Evolutionary conservation across 2,113 vertebrate genomes (phyloP), one percentile per base, ranked within the genome.

Genomic region (Apaloderma vittatum): DNA sequence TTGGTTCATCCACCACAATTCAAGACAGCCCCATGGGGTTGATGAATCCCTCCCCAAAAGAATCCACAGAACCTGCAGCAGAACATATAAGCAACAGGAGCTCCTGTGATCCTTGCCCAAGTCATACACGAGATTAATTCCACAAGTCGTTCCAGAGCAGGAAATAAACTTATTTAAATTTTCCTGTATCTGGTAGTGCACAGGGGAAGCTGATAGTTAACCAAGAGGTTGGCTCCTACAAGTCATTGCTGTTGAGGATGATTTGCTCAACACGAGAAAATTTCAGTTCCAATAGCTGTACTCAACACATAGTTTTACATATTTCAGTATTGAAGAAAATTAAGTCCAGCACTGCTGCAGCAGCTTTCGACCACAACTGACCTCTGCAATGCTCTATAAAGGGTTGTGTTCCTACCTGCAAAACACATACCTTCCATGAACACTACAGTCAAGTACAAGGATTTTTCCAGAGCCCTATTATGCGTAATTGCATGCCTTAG

Each of bases 401-500:
- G 15, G 27, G 48, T 36, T 54, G 5, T 40, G 11, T 6, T 51
- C 32, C 19, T 12, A 29, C 4, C 3, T 17, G 24, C 8, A 32
- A 52, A 8, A 15, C 29, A 24, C 0, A 2, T 9, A 30, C 30
- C 27, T 83, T 15, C 11, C 43, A 15, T 0, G 14, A 17, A 4
- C 1, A 9, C 27, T 51, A 12, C 21, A 72, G 27, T 12, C 36
- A 19, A 36, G 48, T 32, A 29, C 19, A 19, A 36, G 43, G 21
- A 8, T 40, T 54, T 77, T 34, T 36, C n/a, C 59, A 70, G 58
- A 70, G 27, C 52, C 27, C 22, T 68, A 0, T 18, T 9, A 5
- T 0, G 5, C 7, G 2, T 0, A 40, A 13, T 34, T 5, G 10
- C 3, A 1, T 17, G 21, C 23, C 34, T 13, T 6, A 55, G 5